Percentiles rank a stretch among this genome's conserved stretches.
These are phyloP conservation scores for Acanthacorydalis orientalis DNA, from an alignment of 2,888 invertebrate genomes.

Conservation along the genomic window DNA sequence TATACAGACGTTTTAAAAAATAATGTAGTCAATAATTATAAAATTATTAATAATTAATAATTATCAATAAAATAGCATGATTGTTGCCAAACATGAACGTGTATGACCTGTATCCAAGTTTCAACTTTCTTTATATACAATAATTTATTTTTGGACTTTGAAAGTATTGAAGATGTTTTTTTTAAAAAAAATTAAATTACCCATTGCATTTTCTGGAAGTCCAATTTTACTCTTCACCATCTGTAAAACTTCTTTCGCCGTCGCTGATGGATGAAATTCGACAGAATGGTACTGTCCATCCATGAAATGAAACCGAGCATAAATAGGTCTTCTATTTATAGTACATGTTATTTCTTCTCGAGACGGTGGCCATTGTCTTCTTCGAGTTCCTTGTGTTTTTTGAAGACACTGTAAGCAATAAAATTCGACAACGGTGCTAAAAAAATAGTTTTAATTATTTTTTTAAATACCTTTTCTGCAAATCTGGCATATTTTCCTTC, in stretches of 20 bases:
- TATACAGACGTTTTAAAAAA: too few species aligned
- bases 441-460: not conserved
- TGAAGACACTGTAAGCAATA: slow-evolving; percentile 38
- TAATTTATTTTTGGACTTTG: too few species aligned
- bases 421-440: not conserved
- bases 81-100: too few species aligned
- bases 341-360: slow-evolving; percentile 86
- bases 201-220: slow-evolving; percentile 55
- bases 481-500: slow-evolving; percentile 90
- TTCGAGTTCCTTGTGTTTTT: slow-evolving; percentile 53
- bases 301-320: slow-evolving; percentile 80
- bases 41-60: too few species aligned
- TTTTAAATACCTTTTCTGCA: slow-evolving; percentile 55
- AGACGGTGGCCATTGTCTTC: slow-evolving; percentile 81
- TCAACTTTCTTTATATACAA: too few species aligned
- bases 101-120: too few species aligned
- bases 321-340: slow-evolving; percentile 76
- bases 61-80: too few species aligned
- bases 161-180: not conserved
- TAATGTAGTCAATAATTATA: too few species aligned
- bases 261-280: slow-evolving; percentile 88
- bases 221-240: slow-evolving; percentile 83
- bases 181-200: slow-evolving; percentile 21
- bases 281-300: slow-evolving; percentile 90
- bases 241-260: slow-evolving; percentile 75